Percentiles rank a stretch among this genome's conserved stretches.
These are phyloP conservation scores for Ernsta delagoae DNA, from an alignment of 2,888 invertebrate genomes.

Conservation along the genomic window DNA sequence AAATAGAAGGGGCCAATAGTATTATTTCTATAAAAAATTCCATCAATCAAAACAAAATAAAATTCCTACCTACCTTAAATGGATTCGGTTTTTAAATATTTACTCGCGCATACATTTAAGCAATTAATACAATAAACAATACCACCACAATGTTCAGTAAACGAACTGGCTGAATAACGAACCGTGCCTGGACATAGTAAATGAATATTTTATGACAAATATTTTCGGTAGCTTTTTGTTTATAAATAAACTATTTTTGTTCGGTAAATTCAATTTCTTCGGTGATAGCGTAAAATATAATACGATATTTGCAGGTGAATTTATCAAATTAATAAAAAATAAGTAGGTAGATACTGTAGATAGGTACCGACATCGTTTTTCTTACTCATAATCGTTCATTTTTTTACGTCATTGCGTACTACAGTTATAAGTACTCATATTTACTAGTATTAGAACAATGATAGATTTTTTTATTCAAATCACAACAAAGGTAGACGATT, in stretches of 20 bases:
- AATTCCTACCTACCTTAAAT: too few relatives aligned
- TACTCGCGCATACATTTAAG: slow-evolving; percentile 18
- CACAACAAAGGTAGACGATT: too few relatives aligned
- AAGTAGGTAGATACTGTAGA: too few relatives aligned
- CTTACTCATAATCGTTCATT: too few relatives aligned
- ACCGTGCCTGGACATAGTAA: slow-evolving; percentile 25
- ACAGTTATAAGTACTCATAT: too few relatives aligned
- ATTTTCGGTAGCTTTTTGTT: slow-evolving; percentile 19
- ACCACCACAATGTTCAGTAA: slow-evolving; percentile 28
- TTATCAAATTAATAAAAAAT: not conserved
- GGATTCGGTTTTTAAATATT: slow-evolving; percentile 1
- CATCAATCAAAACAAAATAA: not conserved
- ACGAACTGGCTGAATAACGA: slow-evolving; percentile 30
- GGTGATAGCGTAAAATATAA: not conserved
- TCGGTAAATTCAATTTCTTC: slow-evolving; percentile 9
- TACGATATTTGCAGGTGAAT: not conserved
- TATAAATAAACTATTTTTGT: slow-evolving; percentile 5
- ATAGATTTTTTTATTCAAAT: too few relatives aligned
- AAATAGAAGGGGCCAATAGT: too few relatives aligned
- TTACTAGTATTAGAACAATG: too few relatives aligned
- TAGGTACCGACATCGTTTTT: too few relatives aligned
- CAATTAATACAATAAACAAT: slow-evolving; percentile 34
- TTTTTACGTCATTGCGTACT: too few relatives aligned
- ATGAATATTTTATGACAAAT: slow-evolving; percentile 33
- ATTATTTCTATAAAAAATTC: too few relatives aligned